These are phyloP conservation scores for Mya arenaria DNA, from an alignment of 1,140 invertebrate genomes.

Conservation along the genomic window DNA sequence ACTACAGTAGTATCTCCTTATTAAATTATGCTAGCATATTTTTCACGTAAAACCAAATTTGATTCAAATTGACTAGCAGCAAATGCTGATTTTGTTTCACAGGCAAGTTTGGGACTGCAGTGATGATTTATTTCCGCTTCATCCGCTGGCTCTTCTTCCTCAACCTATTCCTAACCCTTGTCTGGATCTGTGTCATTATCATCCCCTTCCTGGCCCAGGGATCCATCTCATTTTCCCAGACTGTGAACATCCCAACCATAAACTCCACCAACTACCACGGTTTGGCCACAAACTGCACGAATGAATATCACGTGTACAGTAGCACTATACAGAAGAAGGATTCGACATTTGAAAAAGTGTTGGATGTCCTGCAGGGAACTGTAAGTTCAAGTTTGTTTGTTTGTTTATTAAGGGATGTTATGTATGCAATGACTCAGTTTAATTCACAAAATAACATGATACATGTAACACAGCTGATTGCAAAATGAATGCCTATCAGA, in stretches of 20 bases:
- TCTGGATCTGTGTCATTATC: slow-evolving; percentile 66
- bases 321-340: slow-evolving; percentile 10
- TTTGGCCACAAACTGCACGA: slow-evolving; percentile 38
- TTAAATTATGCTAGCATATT: too few species aligned
- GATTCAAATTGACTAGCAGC: too few species aligned
- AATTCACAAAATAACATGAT: too few species aligned
- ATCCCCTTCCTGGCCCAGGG: slow-evolving; percentile 45
- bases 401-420: too few species aligned
- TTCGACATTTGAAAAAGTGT: slow-evolving; percentile 41
- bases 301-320: slow-evolving; percentile 34
- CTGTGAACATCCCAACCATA: not conserved
- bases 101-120: slow-evolving; percentile 88
- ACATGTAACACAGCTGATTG: too few species aligned
- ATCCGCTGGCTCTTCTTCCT: slow-evolving; percentile 86
- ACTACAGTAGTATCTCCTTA: too few species aligned
- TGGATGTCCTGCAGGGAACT: slow-evolving; percentile 59
- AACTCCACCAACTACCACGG: slow-evolving; percentile 11
- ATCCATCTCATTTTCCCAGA: not conserved
- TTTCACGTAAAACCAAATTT: too few species aligned
- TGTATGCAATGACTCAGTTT: too few species aligned
- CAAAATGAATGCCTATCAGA: too few species aligned
- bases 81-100: too few species aligned
- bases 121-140: slow-evolving; percentile 88
- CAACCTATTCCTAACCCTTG: slow-evolving; percentile 81
- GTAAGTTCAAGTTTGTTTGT: slow-evolving; percentile 59